A percentile compares a stretch with the other conserved stretches of the same genome.
These are phyloP conservation scores for Nibea albiflora DNA, from an alignment of 2,113 vertebrate species.

Conservation along the genomic window DNA sequence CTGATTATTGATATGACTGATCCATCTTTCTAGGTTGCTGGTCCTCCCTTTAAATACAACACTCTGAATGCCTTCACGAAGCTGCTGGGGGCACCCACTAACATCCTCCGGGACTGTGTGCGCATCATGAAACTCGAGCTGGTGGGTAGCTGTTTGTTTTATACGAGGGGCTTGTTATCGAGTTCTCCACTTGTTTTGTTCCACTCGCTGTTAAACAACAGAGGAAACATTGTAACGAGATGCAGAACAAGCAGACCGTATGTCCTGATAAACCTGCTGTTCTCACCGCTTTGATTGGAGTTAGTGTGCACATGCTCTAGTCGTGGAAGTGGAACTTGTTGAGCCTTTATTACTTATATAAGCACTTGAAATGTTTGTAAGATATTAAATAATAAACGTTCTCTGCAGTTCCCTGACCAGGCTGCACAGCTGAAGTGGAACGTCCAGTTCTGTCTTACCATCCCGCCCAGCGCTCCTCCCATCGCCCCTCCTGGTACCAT, in stretches of 20 bases:
- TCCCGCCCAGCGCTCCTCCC: conserved; percentile 97
- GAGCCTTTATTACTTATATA: neutral
- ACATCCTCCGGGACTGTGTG: conserved; percentile 98
- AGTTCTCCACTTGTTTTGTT: neutral
- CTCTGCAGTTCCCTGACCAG: conserved; percentile 94
- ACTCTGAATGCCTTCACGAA: conserved; percentile 99
- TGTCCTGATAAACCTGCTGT: neutral
- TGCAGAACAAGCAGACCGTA: neutral
- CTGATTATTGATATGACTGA: neutral
- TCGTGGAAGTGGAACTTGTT: neutral
- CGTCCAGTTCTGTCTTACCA: conserved; percentile 99
- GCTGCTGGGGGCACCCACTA: conserved; percentile 94
- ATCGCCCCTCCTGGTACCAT: conserved; percentile 98
- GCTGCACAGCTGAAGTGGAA: conserved; percentile 97
- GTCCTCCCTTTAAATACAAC: conserved; percentile 99
- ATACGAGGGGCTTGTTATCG: neutral
- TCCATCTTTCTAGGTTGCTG: conserved; percentile 89
- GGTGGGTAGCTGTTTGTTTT: conserved; percentile 83
- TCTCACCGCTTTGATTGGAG: neutral
- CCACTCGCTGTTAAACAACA: neutral
- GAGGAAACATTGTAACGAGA: neutral
- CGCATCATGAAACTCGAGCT: conserved; percentile 99
- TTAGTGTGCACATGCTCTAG: neutral
- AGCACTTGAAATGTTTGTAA: conserved; percentile 1
- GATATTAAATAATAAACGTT: neutral